Conservation (phyloP, 53 echinoderm and acorn worm genomes). For the Apostichopus leukothele region DNA sequence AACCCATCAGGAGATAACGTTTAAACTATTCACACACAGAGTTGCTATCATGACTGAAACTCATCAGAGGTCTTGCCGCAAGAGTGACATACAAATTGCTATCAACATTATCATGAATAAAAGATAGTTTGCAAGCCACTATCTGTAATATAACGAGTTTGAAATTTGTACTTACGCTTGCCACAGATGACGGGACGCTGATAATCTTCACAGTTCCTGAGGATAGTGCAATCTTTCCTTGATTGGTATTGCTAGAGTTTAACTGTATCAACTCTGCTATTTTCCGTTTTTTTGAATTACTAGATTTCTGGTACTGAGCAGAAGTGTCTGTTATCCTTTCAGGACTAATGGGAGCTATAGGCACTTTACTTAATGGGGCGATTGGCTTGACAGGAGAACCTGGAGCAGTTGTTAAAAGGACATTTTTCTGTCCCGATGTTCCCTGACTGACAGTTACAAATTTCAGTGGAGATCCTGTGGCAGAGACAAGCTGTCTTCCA, state of each 20-base stretch:
- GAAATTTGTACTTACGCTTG: neutral
- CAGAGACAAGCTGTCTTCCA: slow-evolving; percentile 52
- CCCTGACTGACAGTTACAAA: slow-evolving; percentile 83
- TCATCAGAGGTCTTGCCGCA: too few relatives aligned
- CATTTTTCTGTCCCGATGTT: slow-evolving; percentile 63
- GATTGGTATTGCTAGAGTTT: slow-evolving; percentile 31
- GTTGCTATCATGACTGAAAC: too few relatives aligned
- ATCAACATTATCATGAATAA: too few relatives aligned
- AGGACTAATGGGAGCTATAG: slow-evolving; percentile 71
- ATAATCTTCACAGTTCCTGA: slow-evolving; percentile 42
- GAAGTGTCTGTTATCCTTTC: neutral
- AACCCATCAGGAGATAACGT: too few relatives aligned
- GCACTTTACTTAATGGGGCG: slow-evolving; percentile 59
- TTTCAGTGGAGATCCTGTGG: slow-evolving; percentile 85
- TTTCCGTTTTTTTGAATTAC: slow-evolving; percentile 22
- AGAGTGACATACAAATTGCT: too few relatives aligned
- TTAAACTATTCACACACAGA: too few relatives aligned
- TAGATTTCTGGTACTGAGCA: slow-evolving; percentile 21
- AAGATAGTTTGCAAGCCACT: too few relatives aligned
- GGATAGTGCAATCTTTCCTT: slow-evolving; percentile 35
- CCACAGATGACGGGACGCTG: slow-evolving; percentile 23
- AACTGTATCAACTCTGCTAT: slow-evolving; percentile 37
- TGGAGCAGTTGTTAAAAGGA: slow-evolving; percentile 53
- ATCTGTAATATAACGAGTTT: neutral
- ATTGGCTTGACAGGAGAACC: slow-evolving; percentile 70